Evolutionary conservation across 2,888 invertebrate genomes (phyloP).

Genomic region (Oegoconia quadripuncta): DNA sequence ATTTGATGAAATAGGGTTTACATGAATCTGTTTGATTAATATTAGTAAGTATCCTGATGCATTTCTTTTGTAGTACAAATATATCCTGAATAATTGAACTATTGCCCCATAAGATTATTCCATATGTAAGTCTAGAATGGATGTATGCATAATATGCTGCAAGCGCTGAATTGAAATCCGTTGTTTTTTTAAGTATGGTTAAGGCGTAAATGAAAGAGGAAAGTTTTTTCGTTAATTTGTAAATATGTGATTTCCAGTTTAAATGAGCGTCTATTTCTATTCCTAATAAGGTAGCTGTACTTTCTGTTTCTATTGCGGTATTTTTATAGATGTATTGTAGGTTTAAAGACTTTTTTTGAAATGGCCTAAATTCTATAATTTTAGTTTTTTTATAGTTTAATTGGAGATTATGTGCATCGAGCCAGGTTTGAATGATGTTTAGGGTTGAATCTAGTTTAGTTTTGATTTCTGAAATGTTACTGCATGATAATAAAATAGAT

Average conservation of each 20-base stretch:
- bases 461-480: background rate
- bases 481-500: background rate
- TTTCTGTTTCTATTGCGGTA: background rate
- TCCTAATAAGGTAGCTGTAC: background rate
- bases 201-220: background rate
- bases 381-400: slow-evolving; percentile 1
- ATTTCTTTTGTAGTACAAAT: too few species aligned
- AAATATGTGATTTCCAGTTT: slow-evolving; percentile 1
- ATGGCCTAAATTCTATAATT: slow-evolving; percentile 2
- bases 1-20: too few species aligned
- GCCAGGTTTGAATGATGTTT: background rate
- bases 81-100: too few species aligned
- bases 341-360: background rate
- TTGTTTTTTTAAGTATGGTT: too few species aligned
- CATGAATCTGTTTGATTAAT: too few species aligned
- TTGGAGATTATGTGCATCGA: background rate
- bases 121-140: too few species aligned
- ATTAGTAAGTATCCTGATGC: too few species aligned
- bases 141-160: too few species aligned
- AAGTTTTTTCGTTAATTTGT: background rate
- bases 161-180: too few species aligned
- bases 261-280: background rate
- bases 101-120: too few species aligned
- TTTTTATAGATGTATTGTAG: background rate
- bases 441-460: background rate